Evolutionary conservation across 2,888 invertebrate species (phyloP), one percentile per base, ranked within the genome.

Genomic region (Petrolisthes cinctipes): DNA sequence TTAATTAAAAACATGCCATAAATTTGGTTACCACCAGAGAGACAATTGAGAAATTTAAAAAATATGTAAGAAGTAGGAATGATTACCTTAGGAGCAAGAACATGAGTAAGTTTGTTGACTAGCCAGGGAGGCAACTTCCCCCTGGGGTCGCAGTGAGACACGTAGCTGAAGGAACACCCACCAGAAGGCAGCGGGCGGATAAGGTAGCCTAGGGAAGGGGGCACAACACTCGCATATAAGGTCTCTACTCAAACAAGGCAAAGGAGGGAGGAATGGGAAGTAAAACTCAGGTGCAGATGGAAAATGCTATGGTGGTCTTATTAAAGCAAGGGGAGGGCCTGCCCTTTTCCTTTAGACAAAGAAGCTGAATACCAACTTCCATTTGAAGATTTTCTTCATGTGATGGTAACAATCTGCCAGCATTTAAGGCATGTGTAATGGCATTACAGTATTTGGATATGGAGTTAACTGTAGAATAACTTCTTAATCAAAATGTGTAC

Each of bases 121-220:
- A 97, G 94, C 97, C 97, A 98, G 7, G 96, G 95, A 1, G 98
- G 98, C 86, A 98, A 93, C 78, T 95, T 95, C 91, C 97, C 98
- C 92, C 96, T 95, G 11, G 97, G 97, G 93, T 98, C 98, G 5
- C 97, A 96, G 92, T 97, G 97, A 1, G 97, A 96, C 61, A 98
- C 95, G 93, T 98, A 98, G 51, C 96, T 97, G 87, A 98, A 93
- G 93, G 96, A 95, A 92, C 97, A 96, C 90, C 96, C 96, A 87
- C 91, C 92, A 84, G 92, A 93, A 85, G 93, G 93, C 53, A 94
- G 92, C 4, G 94, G 93, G 84, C 96, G 94, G 90, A 97, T 95
- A 91, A 96, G 94, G 92, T 95, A 95, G 17, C 95, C 95, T 80
- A 95, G 95, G 91, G 86, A 68, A 83, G 51, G 82, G 78, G 51